A percentile compares a stretch with the other conserved stretches of the same genome.
These are phyloP conservation scores for Diplazon laetatorius DNA, from an alignment of 2,888 invertebrate species.

Conservation along the genomic window DNA sequence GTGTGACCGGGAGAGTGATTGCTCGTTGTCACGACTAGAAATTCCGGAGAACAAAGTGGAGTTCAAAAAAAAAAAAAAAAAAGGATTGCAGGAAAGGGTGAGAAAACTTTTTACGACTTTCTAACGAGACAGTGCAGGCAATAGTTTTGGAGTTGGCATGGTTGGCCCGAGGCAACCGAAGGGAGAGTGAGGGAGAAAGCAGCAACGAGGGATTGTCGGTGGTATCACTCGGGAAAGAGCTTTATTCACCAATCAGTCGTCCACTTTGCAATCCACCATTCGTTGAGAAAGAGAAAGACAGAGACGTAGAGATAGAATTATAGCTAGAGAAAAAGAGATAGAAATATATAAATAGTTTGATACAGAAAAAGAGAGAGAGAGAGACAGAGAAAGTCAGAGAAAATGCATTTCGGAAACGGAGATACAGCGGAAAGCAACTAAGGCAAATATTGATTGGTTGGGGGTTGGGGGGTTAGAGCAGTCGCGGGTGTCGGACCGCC, in stretches of 20 bases:
- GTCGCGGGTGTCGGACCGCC: constrained; percentile 3
- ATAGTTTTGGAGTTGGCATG: constrained; percentile 36
- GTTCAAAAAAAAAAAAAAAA: constrained; percentile 18
- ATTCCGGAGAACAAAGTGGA: constrained; percentile 46
- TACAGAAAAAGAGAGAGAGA: too few relatives aligned
- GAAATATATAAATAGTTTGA: too few relatives aligned
- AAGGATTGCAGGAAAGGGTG: constrained; percentile 51
- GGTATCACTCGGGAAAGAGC: constrained; percentile 48
- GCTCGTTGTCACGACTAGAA: constrained; percentile 26
- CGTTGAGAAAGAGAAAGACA: too few relatives aligned
- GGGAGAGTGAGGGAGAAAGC: constrained; percentile 36
- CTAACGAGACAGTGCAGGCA: constrained; percentile 72
- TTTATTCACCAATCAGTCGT: constrained; percentile 61
- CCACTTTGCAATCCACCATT: constrained; percentile 51
- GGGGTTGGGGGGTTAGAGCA: too few relatives aligned
- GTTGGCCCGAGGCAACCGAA: constrained; percentile 31
- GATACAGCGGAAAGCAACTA: constrained; percentile 39
- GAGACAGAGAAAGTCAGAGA: too few relatives aligned
- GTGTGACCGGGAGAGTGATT: constrained; percentile 30
- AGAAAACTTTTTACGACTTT: constrained; percentile 72
- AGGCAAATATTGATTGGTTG: constrained; percentile 43
- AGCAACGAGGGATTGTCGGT: constrained; percentile 32
- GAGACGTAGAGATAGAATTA: too few relatives aligned
- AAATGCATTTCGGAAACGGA: constrained; percentile 48
- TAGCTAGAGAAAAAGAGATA: too few relatives aligned